A percentile compares a stretch with the other conserved stretches of the same genome.
Evolutionary conservation across 53 echinoderm and acorn worm genomes (phyloP).

Genomic region (Temnopleurus reevesii): DNA sequence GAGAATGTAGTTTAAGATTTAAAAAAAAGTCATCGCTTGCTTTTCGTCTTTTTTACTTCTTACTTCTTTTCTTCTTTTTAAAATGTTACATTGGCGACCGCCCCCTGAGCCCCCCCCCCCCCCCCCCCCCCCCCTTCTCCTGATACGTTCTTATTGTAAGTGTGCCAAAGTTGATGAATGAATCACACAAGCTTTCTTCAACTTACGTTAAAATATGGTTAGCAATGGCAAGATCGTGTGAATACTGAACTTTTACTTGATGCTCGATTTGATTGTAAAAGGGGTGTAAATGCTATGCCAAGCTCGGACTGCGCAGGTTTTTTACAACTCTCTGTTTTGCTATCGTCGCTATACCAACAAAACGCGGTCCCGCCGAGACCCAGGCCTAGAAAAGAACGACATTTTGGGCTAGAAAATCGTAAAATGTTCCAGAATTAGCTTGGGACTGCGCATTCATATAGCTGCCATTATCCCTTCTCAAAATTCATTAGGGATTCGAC

Average conservation of each 20-base stretch:
- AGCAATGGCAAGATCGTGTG: no score
- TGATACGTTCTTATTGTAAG: no score
- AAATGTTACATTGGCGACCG: no score
- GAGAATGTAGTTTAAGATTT: no score
- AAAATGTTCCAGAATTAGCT: conserved; percentile 43
- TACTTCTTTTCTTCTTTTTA: no score
- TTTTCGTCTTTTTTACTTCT: no score
- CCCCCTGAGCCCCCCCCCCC: no score
- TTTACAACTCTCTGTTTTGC: conserved; percentile 46
- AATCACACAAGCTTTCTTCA: no score
- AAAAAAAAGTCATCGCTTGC: no score
- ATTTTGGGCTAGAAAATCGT: conserved; percentile 9
- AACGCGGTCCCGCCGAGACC: conserved; percentile 27
- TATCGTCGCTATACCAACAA: conserved; percentile 60
- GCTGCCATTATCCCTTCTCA: conserved; percentile 44
- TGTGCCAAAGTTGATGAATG: no score
- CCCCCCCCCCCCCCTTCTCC: no score
- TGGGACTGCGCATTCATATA: conserved; percentile 13
- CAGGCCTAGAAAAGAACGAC: not conserved
- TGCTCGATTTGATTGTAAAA: not conserved
- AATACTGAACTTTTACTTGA: not conserved
- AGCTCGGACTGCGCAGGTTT: conserved; percentile 5
- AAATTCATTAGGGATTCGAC: conserved; percentile 1
- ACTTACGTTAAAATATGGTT: no score
- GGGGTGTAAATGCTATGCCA: not conserved